Evolutionary conservation across 1,140 invertebrate genomes (phyloP).

Genomic region (Eupeodes corollae): DNA sequence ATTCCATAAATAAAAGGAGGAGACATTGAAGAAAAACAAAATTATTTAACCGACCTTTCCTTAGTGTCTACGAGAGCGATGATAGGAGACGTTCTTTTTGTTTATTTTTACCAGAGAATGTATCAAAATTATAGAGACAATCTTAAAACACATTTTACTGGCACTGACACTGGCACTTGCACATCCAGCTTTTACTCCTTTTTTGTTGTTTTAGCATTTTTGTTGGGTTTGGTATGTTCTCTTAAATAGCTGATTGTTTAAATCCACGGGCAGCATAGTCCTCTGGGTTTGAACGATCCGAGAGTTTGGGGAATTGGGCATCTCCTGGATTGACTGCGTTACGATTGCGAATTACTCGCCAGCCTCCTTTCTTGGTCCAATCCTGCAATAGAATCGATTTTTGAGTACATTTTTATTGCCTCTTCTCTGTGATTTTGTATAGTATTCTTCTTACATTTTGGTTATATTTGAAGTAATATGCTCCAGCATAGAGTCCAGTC

Average conservation of each 20-base stretch:
- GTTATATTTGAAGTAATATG: conserved; percentile 73
- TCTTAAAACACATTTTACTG: too few relatives aligned
- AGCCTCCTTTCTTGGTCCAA: conserved; percentile 60
- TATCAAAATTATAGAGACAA: neutral
- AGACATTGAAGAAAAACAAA: too few relatives aligned
- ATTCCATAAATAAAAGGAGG: too few relatives aligned
- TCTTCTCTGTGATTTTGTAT: neutral
- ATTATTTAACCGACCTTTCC: too few relatives aligned
- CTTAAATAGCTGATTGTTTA: conserved; percentile 43
- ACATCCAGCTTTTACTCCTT: neutral
- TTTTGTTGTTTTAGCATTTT: too few relatives aligned
- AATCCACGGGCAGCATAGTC: conserved; percentile 61
- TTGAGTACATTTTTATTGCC: neutral
- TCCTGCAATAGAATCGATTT: conserved; percentile 37
- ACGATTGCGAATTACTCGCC: conserved; percentile 45
- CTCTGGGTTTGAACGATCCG: conserved; percentile 41
- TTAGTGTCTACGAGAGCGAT: too few relatives aligned
- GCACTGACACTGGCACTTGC: neutral
- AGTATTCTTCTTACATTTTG: conserved; percentile 47
- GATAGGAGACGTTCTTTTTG: neutral
- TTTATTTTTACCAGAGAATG: neutral
- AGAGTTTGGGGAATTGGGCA: conserved; percentile 47
- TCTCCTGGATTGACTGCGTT: conserved; percentile 49
- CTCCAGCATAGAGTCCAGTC: conserved; percentile 39
- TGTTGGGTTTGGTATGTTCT: neutral